Evolutionary conservation across 1,140 invertebrate species (phyloP), one percentile per base, ranked within the genome.

Genomic region (Asobara japonica): DNA sequence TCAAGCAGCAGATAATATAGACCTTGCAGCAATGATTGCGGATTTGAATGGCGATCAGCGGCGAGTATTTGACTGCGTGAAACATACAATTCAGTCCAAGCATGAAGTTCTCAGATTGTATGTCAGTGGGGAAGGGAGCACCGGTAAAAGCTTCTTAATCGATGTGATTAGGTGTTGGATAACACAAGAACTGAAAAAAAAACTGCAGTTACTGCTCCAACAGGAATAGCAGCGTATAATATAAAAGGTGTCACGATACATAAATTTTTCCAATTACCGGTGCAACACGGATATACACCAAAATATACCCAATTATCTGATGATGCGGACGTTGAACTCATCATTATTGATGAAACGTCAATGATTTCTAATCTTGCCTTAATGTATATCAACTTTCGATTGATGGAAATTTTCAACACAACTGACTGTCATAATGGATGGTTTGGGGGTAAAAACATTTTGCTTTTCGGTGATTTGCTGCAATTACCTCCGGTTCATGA

Each of bases 11-110:
- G 48, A 74, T 33, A n/a, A 31, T 48, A 10, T 16, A 51, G 70
- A 73, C 66, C 10, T 79, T 10, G n/a, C 41, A 18, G 1, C 73
- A 64, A 69, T 73, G 68, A 68, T 78, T 31, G 10, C 22, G 29
- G 20, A 73, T 48, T 66, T 80, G 30, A 79, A 80, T 69, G 11
- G 0, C 60, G 78, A 79, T 51, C 72, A 78, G 68, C 18, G 67
- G 16, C 41, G 69, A 56, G 61, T 79, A 22, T 77, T 78, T 67
- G 68, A 79, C 45, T 72, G 65, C 38, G 61, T 78, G 33, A 74
- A 20, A 22, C 29, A 30, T 30, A 16, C 64, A 22, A 16, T 74
- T 31, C 16, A 36, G 65, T 38, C 33, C 22, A 48, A 72, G 13
- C n/a, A 70, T 61, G 25, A 62, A 38, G 60, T 60, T 36, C 29